These are phyloP conservation scores for Serranochromis macrocephalus DNA, from an alignment of 2,113 vertebrate genomes.

Conservation along the genomic window DNA sequence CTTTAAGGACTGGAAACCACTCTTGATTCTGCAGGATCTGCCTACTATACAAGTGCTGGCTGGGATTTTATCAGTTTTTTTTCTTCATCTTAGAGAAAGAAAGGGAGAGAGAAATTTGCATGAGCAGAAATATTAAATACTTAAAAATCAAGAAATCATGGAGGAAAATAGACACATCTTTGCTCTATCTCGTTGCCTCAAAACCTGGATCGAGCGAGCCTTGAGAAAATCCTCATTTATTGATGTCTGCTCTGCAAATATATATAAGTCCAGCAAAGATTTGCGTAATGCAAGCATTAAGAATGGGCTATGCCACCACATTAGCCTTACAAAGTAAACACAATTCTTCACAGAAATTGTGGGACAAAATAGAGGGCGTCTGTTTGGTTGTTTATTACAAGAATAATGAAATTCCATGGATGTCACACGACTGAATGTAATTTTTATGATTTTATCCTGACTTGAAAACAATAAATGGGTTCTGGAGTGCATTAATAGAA, in stretches of 20 bases:
- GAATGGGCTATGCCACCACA: not conserved
- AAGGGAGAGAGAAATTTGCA: not conserved
- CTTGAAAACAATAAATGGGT: not conserved
- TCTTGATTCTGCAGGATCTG: not conserved
- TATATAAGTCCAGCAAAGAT: not conserved
- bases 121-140: not conserved
- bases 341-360: not conserved
- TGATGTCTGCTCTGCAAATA: not conserved
- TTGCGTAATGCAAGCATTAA: not conserved
- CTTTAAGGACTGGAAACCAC: not conserved
- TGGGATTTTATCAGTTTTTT: not conserved
- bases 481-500: conserved; percentile 21
- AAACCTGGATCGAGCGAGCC: not conserved
- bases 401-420: not conserved
- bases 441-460: conserved; percentile 3
- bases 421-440: not conserved
- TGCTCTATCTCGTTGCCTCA: not conserved
- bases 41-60: not conserved
- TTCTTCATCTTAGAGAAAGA: not conserved
- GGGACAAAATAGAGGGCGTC: not conserved
- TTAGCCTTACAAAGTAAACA: not conserved
- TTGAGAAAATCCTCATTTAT: not conserved
- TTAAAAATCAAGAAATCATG: not conserved
- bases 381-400: not conserved
- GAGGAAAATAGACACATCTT: not conserved